Evolutionary conservation across 2,888 invertebrate species (phyloP).

Genomic region (Neoascia interrupta): DNA sequence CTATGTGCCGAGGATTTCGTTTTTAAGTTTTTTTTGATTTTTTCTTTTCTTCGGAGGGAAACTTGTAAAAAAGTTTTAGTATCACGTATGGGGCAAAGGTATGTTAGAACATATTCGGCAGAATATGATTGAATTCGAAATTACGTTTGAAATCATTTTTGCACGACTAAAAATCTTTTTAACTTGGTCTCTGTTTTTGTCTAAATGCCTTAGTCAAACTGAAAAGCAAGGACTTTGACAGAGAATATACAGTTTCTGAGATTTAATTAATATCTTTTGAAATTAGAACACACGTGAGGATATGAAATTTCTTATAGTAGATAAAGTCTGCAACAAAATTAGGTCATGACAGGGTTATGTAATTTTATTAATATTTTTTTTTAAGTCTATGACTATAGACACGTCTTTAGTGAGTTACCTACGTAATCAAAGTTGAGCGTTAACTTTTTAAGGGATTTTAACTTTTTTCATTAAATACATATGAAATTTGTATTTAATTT

Average conservation of each 20-base stretch:
- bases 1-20: constrained; percentile 22
- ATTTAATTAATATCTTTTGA: constrained; percentile 16
- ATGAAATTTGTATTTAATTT: too few species aligned
- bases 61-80: constrained; percentile 39
- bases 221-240: neutral
- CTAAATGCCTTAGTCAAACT: neutral
- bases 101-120: constrained; percentile 1
- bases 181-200: neutral
- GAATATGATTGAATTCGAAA: constrained; percentile 42
- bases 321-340: too few species aligned
- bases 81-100: constrained; percentile 35
- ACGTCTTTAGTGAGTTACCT: too few species aligned
- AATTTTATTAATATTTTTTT: too few species aligned
- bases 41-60: constrained; percentile 1
- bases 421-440: too few species aligned
- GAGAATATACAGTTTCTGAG: neutral
- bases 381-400: too few species aligned
- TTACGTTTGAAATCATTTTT: constrained; percentile 31
- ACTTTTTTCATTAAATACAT: too few species aligned
- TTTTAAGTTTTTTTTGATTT: constrained; percentile 27
- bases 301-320: too few species aligned
- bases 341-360: too few species aligned
- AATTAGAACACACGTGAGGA: too few species aligned
- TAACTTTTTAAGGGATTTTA: too few species aligned
- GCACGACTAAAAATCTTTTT: constrained; percentile 1